phyloP scores from a whole-genome alignment of 92 coral and sea anemone species.

The Epizoanthus stellaris region DNA sequence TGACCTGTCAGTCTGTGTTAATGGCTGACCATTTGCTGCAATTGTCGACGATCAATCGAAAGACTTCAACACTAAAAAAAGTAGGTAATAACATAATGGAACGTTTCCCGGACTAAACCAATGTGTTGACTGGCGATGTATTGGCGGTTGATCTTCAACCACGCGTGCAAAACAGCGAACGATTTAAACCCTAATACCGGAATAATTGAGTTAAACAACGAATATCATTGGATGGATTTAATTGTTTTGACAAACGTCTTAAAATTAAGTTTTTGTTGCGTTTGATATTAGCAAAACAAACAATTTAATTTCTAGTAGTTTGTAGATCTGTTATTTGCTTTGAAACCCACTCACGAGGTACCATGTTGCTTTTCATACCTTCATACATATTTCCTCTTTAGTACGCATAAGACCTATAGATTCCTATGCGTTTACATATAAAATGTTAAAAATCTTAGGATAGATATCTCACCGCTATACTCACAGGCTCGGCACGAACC shows the following conservation, averaged over 20 bases:
- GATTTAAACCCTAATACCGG: neutral
- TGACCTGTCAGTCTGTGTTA: conserved; percentile 10
- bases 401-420: too few relatives aligned
- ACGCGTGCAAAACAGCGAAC: conserved; percentile 14
- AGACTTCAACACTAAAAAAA: neutral
- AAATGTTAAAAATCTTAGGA: too few relatives aligned
- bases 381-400: neutral
- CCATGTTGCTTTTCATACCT: neutral
- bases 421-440: too few relatives aligned
- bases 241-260: conserved; percentile 15
- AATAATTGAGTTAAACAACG: neutral
- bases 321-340: conserved; percentile 1
- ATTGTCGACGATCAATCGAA: neutral
- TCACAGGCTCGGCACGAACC: too few relatives aligned
- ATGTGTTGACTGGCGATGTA: neutral
- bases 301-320: conserved; percentile 11
- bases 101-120: too few relatives aligned
- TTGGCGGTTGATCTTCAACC: neutral
- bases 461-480: too few relatives aligned
- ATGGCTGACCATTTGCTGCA: neutral
- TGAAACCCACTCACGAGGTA: conserved; percentile 2
- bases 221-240: neutral
- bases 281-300: neutral
- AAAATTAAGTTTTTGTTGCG: neutral
- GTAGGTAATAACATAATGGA: neutral